Percentiles rank a stretch among this genome's conserved stretches.
Conservation (phyloP, 2,888 invertebrate genomes). For the Macrophya annulata region DNA sequence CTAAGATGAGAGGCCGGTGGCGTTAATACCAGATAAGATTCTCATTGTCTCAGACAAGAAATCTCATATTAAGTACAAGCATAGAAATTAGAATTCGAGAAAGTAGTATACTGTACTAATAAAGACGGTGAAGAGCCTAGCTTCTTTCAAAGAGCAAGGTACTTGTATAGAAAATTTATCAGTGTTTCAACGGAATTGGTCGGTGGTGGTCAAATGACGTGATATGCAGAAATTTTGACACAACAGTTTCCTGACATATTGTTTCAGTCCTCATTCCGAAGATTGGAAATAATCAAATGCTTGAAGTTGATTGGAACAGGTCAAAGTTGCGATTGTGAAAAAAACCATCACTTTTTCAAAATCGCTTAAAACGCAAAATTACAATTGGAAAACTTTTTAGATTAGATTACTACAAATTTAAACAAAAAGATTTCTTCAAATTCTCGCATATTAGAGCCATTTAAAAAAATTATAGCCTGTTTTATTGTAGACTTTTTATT, state of each 20-base stretch:
- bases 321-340: too few species aligned
- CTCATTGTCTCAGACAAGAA: slow-evolving; percentile 26
- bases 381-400: not conserved
- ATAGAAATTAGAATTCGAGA: not conserved
- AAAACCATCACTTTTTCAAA: too few species aligned
- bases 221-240: too few species aligned
- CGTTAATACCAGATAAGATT: slow-evolving; percentile 43
- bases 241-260: too few species aligned
- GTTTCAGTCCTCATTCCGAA: too few species aligned
- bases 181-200: not conserved
- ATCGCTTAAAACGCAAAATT: not conserved
- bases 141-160: not conserved
- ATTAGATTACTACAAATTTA: not conserved
- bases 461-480: not conserved
- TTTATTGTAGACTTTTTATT: too few species aligned
- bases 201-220: too few species aligned
- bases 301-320: too few species aligned
- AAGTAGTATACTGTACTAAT: not conserved
- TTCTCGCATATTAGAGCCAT: not conserved
- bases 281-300: too few species aligned
- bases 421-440: not conserved
- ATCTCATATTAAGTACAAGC: not conserved
- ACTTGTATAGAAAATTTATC: not conserved
- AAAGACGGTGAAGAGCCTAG: not conserved
- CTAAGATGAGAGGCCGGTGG: not conserved